Evolutionary conservation across 2,113 vertebrate genomes (phyloP).

Genomic region (Dermatemys mawii): DNA sequence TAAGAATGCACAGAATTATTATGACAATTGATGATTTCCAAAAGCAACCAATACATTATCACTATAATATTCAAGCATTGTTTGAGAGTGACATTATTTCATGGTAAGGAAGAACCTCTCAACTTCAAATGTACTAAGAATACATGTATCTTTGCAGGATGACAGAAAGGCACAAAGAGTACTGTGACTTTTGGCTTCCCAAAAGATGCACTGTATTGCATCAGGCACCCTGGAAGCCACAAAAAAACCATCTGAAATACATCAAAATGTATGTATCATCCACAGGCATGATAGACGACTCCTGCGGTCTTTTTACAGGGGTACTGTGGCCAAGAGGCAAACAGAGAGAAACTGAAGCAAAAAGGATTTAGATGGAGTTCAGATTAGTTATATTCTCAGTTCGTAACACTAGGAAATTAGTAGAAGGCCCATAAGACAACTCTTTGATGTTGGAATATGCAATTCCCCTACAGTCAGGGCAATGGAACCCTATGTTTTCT

Average conservation of each 20-base stretch:
- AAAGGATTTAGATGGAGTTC: not conserved
- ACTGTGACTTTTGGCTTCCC: not conserved
- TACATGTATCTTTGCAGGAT: not conserved
- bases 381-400: not conserved
- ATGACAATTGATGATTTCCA: not conserved
- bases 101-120: not conserved
- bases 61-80: not conserved
- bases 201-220: not conserved
- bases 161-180: not conserved
- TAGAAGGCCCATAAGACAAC: not conserved
- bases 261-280: not conserved
- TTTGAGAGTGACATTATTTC: not conserved
- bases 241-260: not conserved
- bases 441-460: not conserved
- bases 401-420: not conserved
- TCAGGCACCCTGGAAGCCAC: not conserved
- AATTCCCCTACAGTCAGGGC: not conserved
- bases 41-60: not conserved
- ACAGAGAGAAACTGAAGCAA: not conserved
- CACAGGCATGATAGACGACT: too few species aligned
- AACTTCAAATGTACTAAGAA: not conserved
- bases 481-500: not conserved
- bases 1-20: not conserved
- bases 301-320: not conserved
- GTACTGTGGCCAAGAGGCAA: not conserved